phyloP scores from a whole-genome alignment of 2,888 invertebrate genomes.

The Microdon myrmicae region DNA sequence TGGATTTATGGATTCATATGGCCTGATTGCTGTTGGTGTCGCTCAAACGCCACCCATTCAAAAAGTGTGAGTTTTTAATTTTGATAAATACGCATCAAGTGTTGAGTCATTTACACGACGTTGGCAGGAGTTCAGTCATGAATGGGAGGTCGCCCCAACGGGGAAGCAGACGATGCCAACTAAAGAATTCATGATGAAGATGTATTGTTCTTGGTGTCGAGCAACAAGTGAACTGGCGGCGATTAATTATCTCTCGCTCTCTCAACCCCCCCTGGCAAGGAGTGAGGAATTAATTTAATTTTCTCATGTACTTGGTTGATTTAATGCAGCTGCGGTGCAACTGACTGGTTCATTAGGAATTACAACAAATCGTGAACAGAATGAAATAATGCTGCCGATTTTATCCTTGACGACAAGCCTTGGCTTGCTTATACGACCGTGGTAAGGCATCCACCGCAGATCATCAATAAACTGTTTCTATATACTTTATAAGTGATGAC shows the following conservation, averaged over 20 bases:
- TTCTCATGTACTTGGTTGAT: background rate
- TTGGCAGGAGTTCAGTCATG: conserved; percentile 40
- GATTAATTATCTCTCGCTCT: too few relatives aligned
- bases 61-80: conserved; percentile 13
- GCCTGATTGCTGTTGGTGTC: conserved; percentile 25
- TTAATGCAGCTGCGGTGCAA: background rate
- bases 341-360: too few relatives aligned
- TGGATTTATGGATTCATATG: conserved; percentile 23
- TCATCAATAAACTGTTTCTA: conserved; percentile 27
- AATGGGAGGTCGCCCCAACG: too few relatives aligned
- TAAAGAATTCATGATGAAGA: conserved; percentile 8
- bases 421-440: background rate
- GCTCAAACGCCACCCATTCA: conserved; percentile 21
- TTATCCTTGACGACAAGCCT: background rate
- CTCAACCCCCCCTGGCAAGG: too few relatives aligned
- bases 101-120: conserved; percentile 46
- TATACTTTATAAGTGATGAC: conserved; percentile 11
- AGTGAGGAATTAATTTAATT: conserved; percentile 43
- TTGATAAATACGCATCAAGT: conserved; percentile 48
- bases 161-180: background rate
- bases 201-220: conserved; percentile 34
- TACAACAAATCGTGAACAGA: too few relatives aligned
- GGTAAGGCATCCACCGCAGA: conserved; percentile 9
- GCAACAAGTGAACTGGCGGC: conserved; percentile 1
- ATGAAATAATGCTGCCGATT: too few relatives aligned